A percentile compares a stretch with the other conserved stretches of the same genome.
phyloP scores from a whole-genome alignment of 2,888 invertebrate genomes.

The Holacanthella duospinosa region DNA sequence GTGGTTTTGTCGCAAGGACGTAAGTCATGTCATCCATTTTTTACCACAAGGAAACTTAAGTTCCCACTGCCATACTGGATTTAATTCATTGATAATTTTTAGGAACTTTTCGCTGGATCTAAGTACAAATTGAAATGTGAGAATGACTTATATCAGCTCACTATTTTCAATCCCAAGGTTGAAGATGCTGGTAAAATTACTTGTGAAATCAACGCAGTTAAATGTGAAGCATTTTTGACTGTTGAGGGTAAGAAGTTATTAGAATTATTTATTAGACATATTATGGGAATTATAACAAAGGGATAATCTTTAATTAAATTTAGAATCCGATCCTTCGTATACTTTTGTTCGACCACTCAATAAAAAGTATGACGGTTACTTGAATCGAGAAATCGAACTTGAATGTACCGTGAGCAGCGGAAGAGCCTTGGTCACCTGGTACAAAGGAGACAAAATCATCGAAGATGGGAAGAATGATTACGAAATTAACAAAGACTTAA shows the following conservation, averaged over 20 bases:
- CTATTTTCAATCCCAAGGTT: constrained; percentile 80
- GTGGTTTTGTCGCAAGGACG: constrained; percentile 85
- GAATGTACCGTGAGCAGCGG: constrained; percentile 91
- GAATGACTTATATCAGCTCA: constrained; percentile 78
- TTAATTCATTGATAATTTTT: constrained; percentile 27
- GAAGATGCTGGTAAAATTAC: constrained; percentile 97
- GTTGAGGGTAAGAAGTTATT: constrained; percentile 62
- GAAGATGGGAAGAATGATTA: constrained; percentile 67
- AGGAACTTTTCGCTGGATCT: constrained; percentile 91
- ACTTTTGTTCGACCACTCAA: constrained; percentile 82
- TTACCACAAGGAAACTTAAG: neutral
- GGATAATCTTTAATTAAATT: neutral
- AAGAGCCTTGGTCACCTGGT: constrained; percentile 91
- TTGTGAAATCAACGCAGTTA: constrained; percentile 82
- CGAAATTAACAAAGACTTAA: constrained; percentile 82
- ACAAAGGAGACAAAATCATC: constrained; percentile 65
- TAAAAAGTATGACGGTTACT: constrained; percentile 78
- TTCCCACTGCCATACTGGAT: neutral
- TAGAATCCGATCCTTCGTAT: constrained; percentile 88
- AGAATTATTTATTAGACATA: neutral
- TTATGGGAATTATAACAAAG: neutral
- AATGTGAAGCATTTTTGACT: constrained; percentile 79
- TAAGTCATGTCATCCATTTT: constrained; percentile 48
- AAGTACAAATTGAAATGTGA: constrained; percentile 94
- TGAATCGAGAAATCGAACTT: constrained; percentile 76